Base-by-base conservation (phyloP, 1,140 invertebrate species). In the Dinoponera quadriceps region DNA sequence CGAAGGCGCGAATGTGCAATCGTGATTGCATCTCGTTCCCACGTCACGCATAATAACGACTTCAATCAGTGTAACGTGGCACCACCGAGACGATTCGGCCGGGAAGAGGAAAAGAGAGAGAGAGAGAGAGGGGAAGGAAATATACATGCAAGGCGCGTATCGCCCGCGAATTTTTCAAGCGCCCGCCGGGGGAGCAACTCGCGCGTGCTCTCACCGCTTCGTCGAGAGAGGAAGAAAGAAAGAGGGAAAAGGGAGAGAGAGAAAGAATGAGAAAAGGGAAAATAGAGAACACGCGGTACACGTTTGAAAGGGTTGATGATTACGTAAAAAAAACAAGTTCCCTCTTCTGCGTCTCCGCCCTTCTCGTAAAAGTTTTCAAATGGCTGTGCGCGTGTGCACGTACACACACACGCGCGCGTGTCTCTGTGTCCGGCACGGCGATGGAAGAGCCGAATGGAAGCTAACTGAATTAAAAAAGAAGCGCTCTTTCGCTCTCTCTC, bases 11-110 rank as follows among this genome's bases (percentile, higher is more conserved):
- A 69, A 57, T 68, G 74, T 69, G 65, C 20, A 71, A 71, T 80
- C 75, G 65, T 59, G 65, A 80, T 57, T 80, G 75, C 75, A 27
- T 71, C 75, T 69, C 59, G 66, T 59, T 71, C 18, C 65, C 51
- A 22, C 65, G 75, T 71, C 48, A 71, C 65, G 51, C 73, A 75
- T 80, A 48, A 71, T 71, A 69, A 80, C 22, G 65, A 57, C 25
- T 48, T 80, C 71, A 69, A 80, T 80, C n/a, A 59, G 3, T 13
- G 51, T 44, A 68, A 69, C 51, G 62, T 9, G 22, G 3, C 7
- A 57, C 33, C 29, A 18, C n/a, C 22, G 27, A 7, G 7, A 29
- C 7, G 3, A 44, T 33, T 33, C 38, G 11, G 4, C 0, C 38
- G 38, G 38, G 38, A 3, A 11, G 9, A 11, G 7, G 38, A 9